Evolutionary conservation across 2,797 vertebrate genomes (phyloP).

Genomic region (Notolepis coatsorum): DNA sequence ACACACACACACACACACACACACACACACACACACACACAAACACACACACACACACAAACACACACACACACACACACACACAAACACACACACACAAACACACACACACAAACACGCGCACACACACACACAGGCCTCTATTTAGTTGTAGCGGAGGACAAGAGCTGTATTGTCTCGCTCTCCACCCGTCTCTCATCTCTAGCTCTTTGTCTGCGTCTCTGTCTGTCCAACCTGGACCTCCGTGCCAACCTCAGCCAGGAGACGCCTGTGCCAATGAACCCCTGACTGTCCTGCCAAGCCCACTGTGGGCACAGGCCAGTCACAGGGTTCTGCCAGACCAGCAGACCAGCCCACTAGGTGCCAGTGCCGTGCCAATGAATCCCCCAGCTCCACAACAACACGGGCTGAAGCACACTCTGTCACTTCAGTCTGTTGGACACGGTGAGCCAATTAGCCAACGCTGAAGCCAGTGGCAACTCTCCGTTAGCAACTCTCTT

Average conservation of each 20-base stretch:
- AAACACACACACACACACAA: background rate
- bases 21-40: background rate
- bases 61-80: background rate
- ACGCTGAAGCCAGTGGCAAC: too few species aligned
- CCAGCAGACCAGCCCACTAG: too few species aligned
- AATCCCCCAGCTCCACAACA: background rate
- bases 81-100: background rate
- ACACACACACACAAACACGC: too few species aligned
- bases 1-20: background rate
- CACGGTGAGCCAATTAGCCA: too few species aligned
- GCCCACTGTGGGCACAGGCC: conserved; percentile 5
- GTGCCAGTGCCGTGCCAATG: background rate
- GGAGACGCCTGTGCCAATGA: conserved; percentile 20
- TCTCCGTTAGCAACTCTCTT: too few species aligned
- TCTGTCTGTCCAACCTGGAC: conserved; percentile 21
- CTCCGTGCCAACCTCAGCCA: conserved; percentile 43
- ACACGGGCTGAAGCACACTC: background rate
- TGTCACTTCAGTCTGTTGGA: background rate
- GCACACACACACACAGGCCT: conserved; percentile 6
- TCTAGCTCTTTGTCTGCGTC: conserved; percentile 49
- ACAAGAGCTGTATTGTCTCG: conserved; percentile 53
- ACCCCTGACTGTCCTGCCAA: conserved; percentile 40
- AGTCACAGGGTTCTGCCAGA: background rate
- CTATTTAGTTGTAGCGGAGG: conserved; percentile 40
- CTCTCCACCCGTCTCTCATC: conserved; percentile 35